A percentile compares a stretch with the other conserved stretches of the same genome.
Conservation (phyloP, 2,797 vertebrate species). For the Gambelia wislizenii region DNA sequence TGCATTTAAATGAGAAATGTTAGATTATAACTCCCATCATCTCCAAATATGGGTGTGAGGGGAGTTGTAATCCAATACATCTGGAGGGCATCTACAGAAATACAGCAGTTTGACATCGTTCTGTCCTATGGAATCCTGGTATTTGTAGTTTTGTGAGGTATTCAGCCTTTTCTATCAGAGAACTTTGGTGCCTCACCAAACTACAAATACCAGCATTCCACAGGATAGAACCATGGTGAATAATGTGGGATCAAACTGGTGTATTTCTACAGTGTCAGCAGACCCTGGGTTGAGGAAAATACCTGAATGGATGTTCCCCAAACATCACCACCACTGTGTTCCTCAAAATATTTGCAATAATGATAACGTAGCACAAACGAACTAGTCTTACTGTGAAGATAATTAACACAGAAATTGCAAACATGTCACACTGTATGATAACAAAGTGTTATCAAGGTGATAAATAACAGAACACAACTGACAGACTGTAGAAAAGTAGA, state of each 20-base stretch:
- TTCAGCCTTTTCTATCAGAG: no score
- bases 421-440: not conserved
- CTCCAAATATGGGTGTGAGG: not conserved
- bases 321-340: not conserved
- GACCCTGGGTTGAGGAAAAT: not conserved
- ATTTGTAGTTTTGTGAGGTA: no score
- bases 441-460: not conserved
- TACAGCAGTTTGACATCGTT: no score
- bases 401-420: not conserved
- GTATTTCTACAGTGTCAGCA: no score
- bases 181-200: no score
- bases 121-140: no score
- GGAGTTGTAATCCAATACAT: not conserved
- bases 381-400: not conserved
- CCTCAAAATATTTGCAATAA: slow-evolving; percentile 37
- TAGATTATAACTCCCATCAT: not conserved
- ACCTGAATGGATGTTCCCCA: not conserved
- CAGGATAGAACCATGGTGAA: no score
- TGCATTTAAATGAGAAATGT: not conserved
- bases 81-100: not conserved
- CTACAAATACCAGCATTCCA: no score
- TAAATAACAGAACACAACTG: not conserved
- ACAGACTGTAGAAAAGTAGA: not conserved
- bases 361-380: not conserved
- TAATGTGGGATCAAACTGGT: no score